A percentile compares a stretch with the other conserved stretches of the same genome.
Evolutionary conservation across 2,888 invertebrate genomes (phyloP).

Genomic region (Drosophila antonietae): DNA sequence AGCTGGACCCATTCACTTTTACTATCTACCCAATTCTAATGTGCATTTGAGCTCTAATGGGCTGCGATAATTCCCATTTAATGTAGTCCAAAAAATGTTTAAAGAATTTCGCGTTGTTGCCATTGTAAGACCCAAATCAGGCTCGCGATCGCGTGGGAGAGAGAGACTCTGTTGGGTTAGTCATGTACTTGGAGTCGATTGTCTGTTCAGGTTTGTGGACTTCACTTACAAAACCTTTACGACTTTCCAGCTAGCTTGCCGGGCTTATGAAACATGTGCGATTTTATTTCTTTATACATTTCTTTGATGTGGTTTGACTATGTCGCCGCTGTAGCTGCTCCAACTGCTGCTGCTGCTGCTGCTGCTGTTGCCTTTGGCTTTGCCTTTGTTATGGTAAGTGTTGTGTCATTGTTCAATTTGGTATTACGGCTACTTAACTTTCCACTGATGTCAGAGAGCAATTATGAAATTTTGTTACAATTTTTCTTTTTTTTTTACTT

Average conservation of each 20-base stretch:
- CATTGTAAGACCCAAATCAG: not conserved
- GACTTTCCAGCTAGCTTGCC: conserved; percentile 29
- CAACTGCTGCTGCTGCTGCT: not conserved
- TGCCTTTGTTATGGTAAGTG: conserved; percentile 26
- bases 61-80: conserved; percentile 1
- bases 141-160: conserved; percentile 28
- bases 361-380: not conserved
- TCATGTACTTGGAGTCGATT: conserved; percentile 30
- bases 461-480: conserved; percentile 40
- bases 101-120: not conserved
- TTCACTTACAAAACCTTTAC: conserved; percentile 51
- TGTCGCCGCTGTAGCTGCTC: conserved; percentile 1
- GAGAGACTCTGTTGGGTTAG: conserved; percentile 9
- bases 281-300: conserved; percentile 44
- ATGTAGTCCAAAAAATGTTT: not conserved
- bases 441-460: conserved; percentile 42
- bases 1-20: conserved; percentile 8
- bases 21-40: not conserved
- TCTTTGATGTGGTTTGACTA: conserved; percentile 50
- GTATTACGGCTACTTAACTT: conserved; percentile 50
- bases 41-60: not conserved
- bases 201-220: conserved; percentile 32
- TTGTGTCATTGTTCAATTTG: conserved; percentile 58
- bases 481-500: conserved; percentile 4
- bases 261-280: conserved; percentile 51